A percentile compares a stretch with the other conserved stretches of the same genome.
Conservation (phyloP, 1,140 invertebrate genomes). For the Dendrolimus kikuchii region DNA sequence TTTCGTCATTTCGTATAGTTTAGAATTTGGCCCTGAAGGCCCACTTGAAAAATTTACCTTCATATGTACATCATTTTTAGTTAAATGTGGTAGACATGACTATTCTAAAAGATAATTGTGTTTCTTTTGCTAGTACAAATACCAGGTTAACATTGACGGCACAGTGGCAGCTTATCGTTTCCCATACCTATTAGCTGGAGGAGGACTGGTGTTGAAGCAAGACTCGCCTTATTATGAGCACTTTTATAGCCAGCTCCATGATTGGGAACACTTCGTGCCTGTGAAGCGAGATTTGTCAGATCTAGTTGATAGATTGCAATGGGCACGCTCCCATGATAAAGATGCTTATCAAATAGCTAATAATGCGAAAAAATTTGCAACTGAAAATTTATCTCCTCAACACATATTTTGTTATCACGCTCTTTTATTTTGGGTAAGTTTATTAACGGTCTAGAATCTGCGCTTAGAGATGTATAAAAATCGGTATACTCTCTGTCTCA, state of each 20-base stretch:
- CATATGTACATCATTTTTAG: neutral
- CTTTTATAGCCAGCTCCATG: slow-evolving; percentile 87
- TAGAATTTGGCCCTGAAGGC: too few species aligned
- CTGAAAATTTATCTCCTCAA: slow-evolving; percentile 86
- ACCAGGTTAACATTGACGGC: slow-evolving; percentile 95
- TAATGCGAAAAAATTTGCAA: slow-evolving; percentile 82
- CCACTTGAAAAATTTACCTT: neutral
- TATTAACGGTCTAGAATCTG: too few species aligned
- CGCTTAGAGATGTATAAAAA: too few species aligned
- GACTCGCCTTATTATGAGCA: slow-evolving; percentile 95
- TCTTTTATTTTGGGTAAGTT: slow-evolving; percentile 79
- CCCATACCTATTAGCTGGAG: slow-evolving; percentile 91
- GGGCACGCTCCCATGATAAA: slow-evolving; percentile 86
- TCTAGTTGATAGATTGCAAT: slow-evolving; percentile 84
- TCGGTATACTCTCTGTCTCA: neutral
- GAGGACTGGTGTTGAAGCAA: slow-evolving; percentile 92
- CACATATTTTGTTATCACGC: slow-evolving; percentile 94
- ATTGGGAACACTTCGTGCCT: slow-evolving; percentile 89
- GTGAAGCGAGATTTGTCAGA: slow-evolving; percentile 87
- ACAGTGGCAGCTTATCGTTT: slow-evolving; percentile 96
- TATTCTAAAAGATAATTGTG: neutral
- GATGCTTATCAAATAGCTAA: slow-evolving; percentile 80
- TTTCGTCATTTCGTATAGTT: too few species aligned
- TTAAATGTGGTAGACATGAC: neutral
- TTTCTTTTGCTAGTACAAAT: slow-evolving; percentile 87